Base-by-base conservation (phyloP, 2,888 invertebrate species). In the Chromoteleia sp. region DNA sequence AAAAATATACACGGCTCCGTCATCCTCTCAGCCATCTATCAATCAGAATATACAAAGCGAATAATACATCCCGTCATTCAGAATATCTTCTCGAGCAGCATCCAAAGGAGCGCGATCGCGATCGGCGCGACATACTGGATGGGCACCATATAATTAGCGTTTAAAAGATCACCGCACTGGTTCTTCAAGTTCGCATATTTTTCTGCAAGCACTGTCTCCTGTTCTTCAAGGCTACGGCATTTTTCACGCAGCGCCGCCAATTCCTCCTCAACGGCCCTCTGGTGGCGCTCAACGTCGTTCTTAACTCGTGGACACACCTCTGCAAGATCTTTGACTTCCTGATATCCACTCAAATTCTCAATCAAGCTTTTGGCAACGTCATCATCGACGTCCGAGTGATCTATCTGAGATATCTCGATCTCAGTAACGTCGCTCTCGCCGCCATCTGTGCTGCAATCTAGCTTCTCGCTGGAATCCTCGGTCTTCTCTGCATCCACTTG, bases 141-240 rank as follows among this genome's bases (percentile, higher is more conserved):
- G 85, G 93, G 92, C 84, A 94, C 94, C 89, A 93, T 93, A 89
- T 94, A 93, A 80, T 94, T 93, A 78, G 93, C 93, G 88, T 94
- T 93, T 76, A 94, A 92, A 68, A 95, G 89, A 82, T 93, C 91
- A 80, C 94, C 93, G 87, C 94, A 93, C 87, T 95, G 94, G 86
- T 92, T 92, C 86, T 94, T 94, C 87, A 95, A 91, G 76, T 90
- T 90, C 45, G 93, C 92, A 86, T 96, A 93, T 89, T 95, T 94
- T 81, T 93, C 92, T 45, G 93, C 92, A 43, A 96, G 92, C 67
- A 93, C 92, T 71, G 94, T 92, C 86, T 94, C 94, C 86, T 95
- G 95, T 21, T 93, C 94, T 86, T 93, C 92, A 75, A 94, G 94
- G 85, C 93, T 93, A 76, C 95, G 94, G 93, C 95, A 96, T 85